Evolutionary conservation across 2,797 vertebrate genomes (phyloP), one percentile per base, ranked within the genome.

Genomic region (Sebastolobus altivelis): DNA sequence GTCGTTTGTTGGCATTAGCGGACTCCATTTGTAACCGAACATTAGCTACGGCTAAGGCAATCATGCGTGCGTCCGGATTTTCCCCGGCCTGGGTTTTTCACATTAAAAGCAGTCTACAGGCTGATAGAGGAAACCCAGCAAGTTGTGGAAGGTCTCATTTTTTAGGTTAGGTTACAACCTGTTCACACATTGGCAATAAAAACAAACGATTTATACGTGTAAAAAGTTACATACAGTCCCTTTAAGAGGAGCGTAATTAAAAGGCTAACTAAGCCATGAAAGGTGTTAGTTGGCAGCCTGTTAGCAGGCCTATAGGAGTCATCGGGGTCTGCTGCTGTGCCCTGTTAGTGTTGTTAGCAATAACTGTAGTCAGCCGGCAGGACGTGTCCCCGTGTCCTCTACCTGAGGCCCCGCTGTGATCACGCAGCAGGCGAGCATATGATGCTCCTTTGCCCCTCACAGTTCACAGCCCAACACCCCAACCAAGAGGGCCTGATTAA

Each of bases 401-500:
- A 91, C 89, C 89, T 77, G 84, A 72, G 18, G 58, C 86, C 91
- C 88, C 0, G 60, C 90, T 89, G 87, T 78, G 92, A 89, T 84
- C 72, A 52, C 87, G 59, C 89, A 89, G 92, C 38, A 79, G 91
- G 84, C 4, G 4, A 84, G 40, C 82, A 82, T 81, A 86, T 16
- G 88, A 90, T 60, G 59, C 83, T 31, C 77, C 80, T 61, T 76
- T 52, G 6, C 70, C 77, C 82, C 83, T 35, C 81, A 43, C 80
- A 89, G 83, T 91, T 84, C 75, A 46, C 2, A 87, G 84, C 5
- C n/a, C 83, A 60, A 60, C 78, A 1, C 87, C 90, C 86, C 83
- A 52, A 89, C 80, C 90, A 52, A 40, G 66, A 90, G 90, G 87
- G 79, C 77, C 94, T 93, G 95, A 84, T 95, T 95, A 94, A 89